phyloP scores from a whole-genome alignment of 2,888 invertebrate genomes.

The Acrobasis repandana region DNA sequence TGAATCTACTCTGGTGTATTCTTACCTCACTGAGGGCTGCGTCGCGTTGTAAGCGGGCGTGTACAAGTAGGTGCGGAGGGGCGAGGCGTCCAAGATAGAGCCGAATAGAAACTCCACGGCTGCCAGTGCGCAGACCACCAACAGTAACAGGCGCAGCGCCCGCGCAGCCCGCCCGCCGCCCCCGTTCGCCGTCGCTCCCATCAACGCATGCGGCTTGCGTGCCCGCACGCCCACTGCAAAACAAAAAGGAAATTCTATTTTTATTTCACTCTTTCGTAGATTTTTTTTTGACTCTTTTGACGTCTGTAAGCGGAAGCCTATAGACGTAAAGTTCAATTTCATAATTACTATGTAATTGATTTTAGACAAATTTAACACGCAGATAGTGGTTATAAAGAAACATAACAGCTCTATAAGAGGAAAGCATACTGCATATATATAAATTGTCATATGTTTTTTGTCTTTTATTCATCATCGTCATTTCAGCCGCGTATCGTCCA shows the following conservation, averaged over 20 bases:
- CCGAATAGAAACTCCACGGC: slow-evolving; percentile 88
- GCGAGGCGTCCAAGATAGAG: slow-evolving; percentile 83
- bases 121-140: slow-evolving; percentile 85
- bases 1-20: no score
- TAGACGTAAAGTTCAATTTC: no score
- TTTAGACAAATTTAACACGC: no score
- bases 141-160: slow-evolving; percentile 73
- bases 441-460: no score
- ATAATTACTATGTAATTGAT: no score
- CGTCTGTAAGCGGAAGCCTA: no score
- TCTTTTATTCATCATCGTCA: no score
- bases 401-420: no score
- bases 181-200: slow-evolving; percentile 62
- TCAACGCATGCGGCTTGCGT: slow-evolving; percentile 68
- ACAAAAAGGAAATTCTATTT: neutral
- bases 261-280: neutral
- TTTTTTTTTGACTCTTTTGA: no score
- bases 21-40: slow-evolving; percentile 61
- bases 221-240: slow-evolving; percentile 47
- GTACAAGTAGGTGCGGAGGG: slow-evolving; percentile 72
- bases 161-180: slow-evolving; percentile 78
- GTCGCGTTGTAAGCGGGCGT: slow-evolving; percentile 74
- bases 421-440: no score
- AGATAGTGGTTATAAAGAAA: no score
- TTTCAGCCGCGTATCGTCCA: no score